phyloP scores from a whole-genome alignment of 2,888 invertebrate genomes.

The Habrosyne pyritoides region DNA sequence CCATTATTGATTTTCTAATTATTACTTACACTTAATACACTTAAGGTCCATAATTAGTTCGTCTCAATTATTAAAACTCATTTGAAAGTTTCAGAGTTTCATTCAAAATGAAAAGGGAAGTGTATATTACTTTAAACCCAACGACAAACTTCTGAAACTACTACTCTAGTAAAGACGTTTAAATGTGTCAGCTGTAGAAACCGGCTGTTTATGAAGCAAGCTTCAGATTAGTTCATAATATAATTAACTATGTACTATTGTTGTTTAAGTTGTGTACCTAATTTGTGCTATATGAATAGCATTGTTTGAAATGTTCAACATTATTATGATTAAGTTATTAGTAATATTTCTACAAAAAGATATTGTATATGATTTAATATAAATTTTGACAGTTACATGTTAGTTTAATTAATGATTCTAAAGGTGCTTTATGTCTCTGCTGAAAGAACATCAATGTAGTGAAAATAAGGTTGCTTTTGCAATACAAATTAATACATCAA shows the following conservation, averaged over 20 bases:
- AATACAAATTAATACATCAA: too few relatives aligned
- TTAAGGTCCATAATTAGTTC: too few relatives aligned
- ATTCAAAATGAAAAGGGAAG: too few relatives aligned
- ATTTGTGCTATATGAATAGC: not conserved
- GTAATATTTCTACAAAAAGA: not conserved
- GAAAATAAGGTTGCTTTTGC: too few relatives aligned
- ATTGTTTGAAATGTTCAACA: slow-evolving; percentile 1
- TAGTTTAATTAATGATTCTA: too few relatives aligned
- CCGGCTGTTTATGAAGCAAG: slow-evolving; percentile 1
- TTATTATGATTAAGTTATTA: not conserved
- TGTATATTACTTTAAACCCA: not conserved
- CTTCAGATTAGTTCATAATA: not conserved
- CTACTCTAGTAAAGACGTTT: not conserved
- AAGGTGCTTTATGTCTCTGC: too few relatives aligned
- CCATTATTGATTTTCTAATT: too few relatives aligned
- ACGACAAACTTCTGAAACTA: not conserved
- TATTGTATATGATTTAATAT: too few relatives aligned
- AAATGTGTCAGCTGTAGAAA: not conserved
- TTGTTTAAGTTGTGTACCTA: not conserved
- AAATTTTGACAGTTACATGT: too few relatives aligned
- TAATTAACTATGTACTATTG: not conserved
- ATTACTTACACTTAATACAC: too few relatives aligned
- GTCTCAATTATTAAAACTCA: not conserved
- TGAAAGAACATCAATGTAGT: too few relatives aligned
- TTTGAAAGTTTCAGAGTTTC: not conserved